phyloP scores from a whole-genome alignment of 2,113 vertebrate species.

The Emydocephalus ijimae region DNA sequence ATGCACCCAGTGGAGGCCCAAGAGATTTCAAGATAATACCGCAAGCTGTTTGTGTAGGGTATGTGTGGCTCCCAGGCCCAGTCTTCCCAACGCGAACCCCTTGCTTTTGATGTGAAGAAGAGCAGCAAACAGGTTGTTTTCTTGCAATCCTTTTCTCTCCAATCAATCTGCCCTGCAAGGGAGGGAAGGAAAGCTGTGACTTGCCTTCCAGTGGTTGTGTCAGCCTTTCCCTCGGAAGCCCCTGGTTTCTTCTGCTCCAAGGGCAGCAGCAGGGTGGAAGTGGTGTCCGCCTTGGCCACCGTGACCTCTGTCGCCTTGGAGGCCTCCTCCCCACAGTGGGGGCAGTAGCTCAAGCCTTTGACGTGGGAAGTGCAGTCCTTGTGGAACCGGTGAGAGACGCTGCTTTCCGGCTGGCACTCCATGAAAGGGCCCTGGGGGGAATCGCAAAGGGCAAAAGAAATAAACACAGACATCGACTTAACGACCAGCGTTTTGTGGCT shows the following conservation, averaged over 20 bases:
- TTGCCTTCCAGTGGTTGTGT: slow-evolving; percentile 93
- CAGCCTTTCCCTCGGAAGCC: slow-evolving; percentile 82
- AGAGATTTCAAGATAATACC: neutral
- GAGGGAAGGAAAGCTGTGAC: neutral
- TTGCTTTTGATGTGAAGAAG: too few species aligned
- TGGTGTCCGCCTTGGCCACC: slow-evolving; percentile 77
- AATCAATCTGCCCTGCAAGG: neutral
- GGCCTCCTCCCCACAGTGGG: slow-evolving; percentile 93
- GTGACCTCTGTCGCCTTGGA: slow-evolving; percentile 87
- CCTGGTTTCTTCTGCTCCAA: slow-evolving; percentile 68
- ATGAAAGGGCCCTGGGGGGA: slow-evolving; percentile 86
- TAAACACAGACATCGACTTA: neutral
- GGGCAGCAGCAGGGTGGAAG: slow-evolving; percentile 78
- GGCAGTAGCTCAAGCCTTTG: slow-evolving; percentile 86
- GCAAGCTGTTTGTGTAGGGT: too few species aligned
- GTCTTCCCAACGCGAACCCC: too few species aligned
- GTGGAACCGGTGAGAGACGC: slow-evolving; percentile 95
- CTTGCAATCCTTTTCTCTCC: too few species aligned
- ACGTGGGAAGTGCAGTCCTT: slow-evolving; percentile 85
- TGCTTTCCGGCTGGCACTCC: slow-evolving; percentile 93
- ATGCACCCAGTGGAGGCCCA: neutral
- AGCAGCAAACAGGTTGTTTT: too few species aligned
- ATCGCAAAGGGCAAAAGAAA: slow-evolving; percentile 57
- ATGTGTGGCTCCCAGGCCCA: too few species aligned
- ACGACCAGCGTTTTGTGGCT: neutral